Conservation (phyloP, 2,888 invertebrate species). For the Temnothorax unifasciatus region DNA sequence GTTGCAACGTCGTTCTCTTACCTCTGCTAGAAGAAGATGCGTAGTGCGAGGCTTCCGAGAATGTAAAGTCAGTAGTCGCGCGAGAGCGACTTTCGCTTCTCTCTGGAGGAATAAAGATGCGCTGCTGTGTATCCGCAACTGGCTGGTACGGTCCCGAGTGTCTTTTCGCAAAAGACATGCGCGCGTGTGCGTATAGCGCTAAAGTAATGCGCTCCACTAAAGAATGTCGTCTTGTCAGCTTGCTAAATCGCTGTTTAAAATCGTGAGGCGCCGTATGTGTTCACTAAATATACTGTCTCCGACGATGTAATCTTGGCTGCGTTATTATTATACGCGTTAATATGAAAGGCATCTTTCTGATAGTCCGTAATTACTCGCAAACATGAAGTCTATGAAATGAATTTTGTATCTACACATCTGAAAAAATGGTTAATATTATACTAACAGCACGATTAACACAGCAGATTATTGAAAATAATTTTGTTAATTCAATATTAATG, state of each 20-base stretch:
- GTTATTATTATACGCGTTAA: constrained; percentile 27
- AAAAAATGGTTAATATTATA: too few species aligned
- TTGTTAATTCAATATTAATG: too few species aligned
- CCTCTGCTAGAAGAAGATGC: constrained; percentile 10
- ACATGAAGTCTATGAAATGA: neutral
- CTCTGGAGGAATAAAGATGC: constrained; percentile 16
- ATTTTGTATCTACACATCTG: neutral
- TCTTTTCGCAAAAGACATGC: constrained; percentile 51
- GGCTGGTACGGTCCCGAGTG: constrained; percentile 58
- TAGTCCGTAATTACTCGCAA: neutral
- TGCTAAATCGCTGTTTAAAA: constrained; percentile 41
- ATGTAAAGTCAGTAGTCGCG: constrained; percentile 56
- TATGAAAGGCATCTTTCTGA: neutral
- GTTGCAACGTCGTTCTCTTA: constrained; percentile 2
- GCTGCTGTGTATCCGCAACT: constrained; percentile 17
- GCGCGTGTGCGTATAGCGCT: neutral
- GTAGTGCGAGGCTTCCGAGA: constrained; percentile 77
- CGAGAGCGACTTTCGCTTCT: constrained; percentile 21
- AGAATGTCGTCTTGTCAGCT: constrained; percentile 35
- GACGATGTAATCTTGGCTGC: neutral
- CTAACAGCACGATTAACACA: too few species aligned
- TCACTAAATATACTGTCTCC: constrained; percentile 16
- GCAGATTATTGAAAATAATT: too few species aligned
- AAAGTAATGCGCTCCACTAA: constrained; percentile 3
- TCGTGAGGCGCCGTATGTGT: neutral